phyloP scores from a whole-genome alignment of 1,140 invertebrate species.

The Atta texana region DNA sequence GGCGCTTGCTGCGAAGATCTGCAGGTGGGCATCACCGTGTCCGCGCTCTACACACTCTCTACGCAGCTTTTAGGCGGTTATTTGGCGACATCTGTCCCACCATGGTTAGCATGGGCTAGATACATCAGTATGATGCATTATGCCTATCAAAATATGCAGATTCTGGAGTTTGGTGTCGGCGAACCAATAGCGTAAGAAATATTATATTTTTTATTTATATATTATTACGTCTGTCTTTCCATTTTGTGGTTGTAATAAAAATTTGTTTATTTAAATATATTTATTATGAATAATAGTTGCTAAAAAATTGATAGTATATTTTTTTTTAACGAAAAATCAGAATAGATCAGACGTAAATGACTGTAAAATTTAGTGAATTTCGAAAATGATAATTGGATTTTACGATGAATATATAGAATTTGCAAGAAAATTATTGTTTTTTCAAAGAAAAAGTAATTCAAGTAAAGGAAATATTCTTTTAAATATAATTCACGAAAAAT shows the following conservation, averaged over 20 bases:
- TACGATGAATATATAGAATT: neutral
- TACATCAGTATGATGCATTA: constrained; percentile 94
- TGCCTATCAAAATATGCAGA: constrained; percentile 95
- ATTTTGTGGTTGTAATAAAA: neutral
- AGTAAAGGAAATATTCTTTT: neutral
- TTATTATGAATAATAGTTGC: neutral
- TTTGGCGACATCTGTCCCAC: constrained; percentile 92
- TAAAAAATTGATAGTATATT: neutral
- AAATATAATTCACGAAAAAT: neutral
- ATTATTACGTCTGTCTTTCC: too few species aligned
- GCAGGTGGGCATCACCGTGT: constrained; percentile 93
- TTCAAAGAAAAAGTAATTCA: neutral
- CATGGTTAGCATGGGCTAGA: constrained; percentile 93
- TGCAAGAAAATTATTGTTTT: neutral
- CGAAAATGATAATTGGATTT: neutral
- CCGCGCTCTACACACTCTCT: constrained; percentile 92
- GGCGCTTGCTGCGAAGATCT: constrained; percentile 93
- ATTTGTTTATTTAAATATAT: neutral
- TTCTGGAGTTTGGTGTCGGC: constrained; percentile 92
- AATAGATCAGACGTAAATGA: neutral
- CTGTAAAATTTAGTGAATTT: neutral
- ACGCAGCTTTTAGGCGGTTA: constrained; percentile 94
- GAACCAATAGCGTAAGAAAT: constrained; percentile 89
- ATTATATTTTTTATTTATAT: constrained; percentile 6
- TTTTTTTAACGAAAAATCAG: neutral